A percentile compares a stretch with the other conserved stretches of the same genome.
Conservation (phyloP, 2,113 vertebrate species). For the Microtus montanus region DNA sequence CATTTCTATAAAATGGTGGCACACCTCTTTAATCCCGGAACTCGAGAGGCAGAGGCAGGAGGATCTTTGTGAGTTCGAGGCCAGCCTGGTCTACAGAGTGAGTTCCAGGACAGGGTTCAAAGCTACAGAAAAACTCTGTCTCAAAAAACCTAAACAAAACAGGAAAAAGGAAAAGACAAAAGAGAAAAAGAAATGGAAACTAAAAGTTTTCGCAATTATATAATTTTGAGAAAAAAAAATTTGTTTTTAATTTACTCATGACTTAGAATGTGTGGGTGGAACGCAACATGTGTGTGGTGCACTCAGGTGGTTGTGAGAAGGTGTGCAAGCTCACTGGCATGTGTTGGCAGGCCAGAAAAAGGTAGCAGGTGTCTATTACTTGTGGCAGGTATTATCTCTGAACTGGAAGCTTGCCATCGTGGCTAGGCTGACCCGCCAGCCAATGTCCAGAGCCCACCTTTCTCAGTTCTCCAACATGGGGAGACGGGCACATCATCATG, state of each 20-base stretch:
- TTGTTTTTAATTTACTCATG: background rate
- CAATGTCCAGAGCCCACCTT: background rate
- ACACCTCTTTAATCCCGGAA: too few species aligned
- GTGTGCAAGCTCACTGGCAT: background rate
- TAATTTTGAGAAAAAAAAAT: background rate
- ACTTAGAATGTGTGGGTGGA: too few species aligned
- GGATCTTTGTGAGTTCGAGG: too few species aligned
- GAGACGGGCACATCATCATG: background rate
- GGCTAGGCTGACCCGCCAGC: background rate
- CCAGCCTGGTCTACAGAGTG: too few species aligned
- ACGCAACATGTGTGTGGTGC: too few species aligned
- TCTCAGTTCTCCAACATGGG: background rate
- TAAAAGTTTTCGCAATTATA: background rate
- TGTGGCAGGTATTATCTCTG: background rate
- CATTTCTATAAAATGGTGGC: too few species aligned
- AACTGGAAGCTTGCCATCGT: background rate
- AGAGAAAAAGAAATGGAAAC: background rate
- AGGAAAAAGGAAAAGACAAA: too few species aligned
- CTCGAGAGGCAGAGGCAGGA: too few species aligned
- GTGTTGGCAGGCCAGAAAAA: background rate
- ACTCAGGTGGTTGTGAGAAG: background rate
- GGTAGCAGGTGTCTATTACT: background rate
- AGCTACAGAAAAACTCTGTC: too few species aligned
- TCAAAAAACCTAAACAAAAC: too few species aligned
- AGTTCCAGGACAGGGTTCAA: too few species aligned